Evolutionary conservation across 2,888 invertebrate species (phyloP).

Genomic region (Microctonus brassicae): DNA sequence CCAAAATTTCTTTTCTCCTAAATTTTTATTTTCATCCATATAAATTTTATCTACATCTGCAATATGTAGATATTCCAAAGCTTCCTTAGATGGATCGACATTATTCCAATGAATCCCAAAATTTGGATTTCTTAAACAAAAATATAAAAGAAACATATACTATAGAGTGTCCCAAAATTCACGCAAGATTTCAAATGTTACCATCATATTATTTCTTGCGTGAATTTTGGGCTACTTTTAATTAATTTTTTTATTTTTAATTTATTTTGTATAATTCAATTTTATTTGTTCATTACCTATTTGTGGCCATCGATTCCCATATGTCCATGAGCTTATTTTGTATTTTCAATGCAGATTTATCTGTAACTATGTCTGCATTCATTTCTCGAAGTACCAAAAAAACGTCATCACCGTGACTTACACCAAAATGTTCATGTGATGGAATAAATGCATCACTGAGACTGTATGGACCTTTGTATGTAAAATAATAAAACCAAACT

Average conservation of each 20-base stretch:
- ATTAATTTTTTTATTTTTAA: neutral
- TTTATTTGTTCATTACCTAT: constrained; percentile 71
- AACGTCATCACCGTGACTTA: constrained; percentile 76
- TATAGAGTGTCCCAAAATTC: too few relatives aligned
- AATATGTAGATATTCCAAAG: constrained; percentile 73
- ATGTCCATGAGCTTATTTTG: constrained; percentile 72
- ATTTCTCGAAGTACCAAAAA: constrained; percentile 69
- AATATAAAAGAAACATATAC: too few relatives aligned
- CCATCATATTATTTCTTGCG: neutral
- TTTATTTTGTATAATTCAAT: neutral
- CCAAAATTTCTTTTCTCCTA: constrained; percentile 77
- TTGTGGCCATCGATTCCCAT: constrained; percentile 72
- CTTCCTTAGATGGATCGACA: constrained; percentile 68
- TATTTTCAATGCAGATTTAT: constrained; percentile 71
- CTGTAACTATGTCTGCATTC: constrained; percentile 58
- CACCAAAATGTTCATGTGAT: constrained; percentile 73
- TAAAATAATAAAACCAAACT: constrained; percentile 75
- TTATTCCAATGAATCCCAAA: constrained; percentile 70
- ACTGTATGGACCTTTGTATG: constrained; percentile 73
- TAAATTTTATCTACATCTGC: constrained; percentile 68
- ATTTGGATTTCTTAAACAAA: constrained; percentile 67
- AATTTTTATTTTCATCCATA: constrained; percentile 70
- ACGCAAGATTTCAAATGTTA: neutral
- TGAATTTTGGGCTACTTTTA: too few relatives aligned
- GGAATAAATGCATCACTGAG: constrained; percentile 71